A percentile compares a stretch with the other conserved stretches of the same genome.
Evolutionary conservation across 2,113 vertebrate genomes (phyloP).

Genomic region (Aegypius monachus): DNA sequence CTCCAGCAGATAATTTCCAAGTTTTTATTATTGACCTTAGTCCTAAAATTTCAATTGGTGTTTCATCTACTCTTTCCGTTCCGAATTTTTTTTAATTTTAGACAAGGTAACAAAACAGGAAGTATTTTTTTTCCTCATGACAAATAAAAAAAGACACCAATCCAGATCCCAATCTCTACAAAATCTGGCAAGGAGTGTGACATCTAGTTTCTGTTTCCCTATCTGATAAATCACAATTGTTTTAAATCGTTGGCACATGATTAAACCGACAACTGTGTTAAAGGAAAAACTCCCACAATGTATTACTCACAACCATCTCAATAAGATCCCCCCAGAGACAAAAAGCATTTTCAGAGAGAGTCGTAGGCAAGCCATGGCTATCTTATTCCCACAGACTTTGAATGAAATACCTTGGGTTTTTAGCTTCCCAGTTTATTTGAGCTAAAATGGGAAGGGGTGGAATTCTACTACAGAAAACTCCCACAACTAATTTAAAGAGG

Average conservation of each 20-base stretch:
- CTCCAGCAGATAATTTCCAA: background rate
- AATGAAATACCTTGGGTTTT: constrained; percentile 7
- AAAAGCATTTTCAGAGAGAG: constrained; percentile 34
- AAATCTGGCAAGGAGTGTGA: background rate
- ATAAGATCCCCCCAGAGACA: constrained; percentile 38
- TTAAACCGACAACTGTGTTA: constrained; percentile 71
- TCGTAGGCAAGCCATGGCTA: background rate
- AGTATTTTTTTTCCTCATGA: constrained; percentile 2
- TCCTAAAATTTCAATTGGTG: background rate
- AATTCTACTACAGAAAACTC: background rate
- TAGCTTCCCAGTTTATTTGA: background rate
- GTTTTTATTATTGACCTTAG: background rate
- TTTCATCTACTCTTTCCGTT: background rate
- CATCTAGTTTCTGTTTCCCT: constrained; percentile 7
- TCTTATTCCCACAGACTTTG: constrained; percentile 16
- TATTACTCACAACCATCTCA: constrained; percentile 49
- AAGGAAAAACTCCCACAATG: constrained; percentile 54
- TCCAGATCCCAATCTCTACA: background rate
- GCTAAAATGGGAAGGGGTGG: background rate
- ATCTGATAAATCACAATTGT: constrained; percentile 59
- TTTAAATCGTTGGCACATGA: constrained; percentile 66
- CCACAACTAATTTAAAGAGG: background rate
- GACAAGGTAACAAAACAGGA: constrained; percentile 15
- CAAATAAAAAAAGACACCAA: background rate
- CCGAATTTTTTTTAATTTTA: constrained; percentile 18